Evolutionary conservation across 1,140 invertebrate genomes (phyloP), one percentile per base, ranked within the genome.

Genomic region (Akabosia matsudoensis): DNA sequence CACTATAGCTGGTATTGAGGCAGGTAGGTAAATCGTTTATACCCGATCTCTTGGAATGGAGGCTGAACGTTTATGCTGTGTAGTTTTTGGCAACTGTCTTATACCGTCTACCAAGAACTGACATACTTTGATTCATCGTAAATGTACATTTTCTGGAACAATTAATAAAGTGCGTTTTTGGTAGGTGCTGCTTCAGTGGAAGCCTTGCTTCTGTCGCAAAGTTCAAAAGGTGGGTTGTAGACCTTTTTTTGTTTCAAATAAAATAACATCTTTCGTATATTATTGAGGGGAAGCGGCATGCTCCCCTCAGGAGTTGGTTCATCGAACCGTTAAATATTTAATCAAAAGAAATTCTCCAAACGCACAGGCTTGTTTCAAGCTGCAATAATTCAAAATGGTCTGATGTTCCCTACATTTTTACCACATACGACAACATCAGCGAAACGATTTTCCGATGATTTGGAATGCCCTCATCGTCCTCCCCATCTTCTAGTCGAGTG

Each of bases 21-120:
- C 78, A 13, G 78, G 78, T 64, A 28, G 28, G 13, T 30, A 67
- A 13, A 67, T 67, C 4, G 7, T 30, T 67, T 7, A 67, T 67
- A 31, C 16, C 7, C 14, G 4, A 7, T 61, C 54, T 14, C 37
- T 45, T 45, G 37, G 37, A 45, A 45, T 7, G 7, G 37, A 45
- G 37, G 37, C 18, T 45, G 37, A 45, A 45, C 37, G 7, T 45
- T 10, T 18, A 45, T 18, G 37, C 18, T 45, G 37, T 45, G 7
- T 45, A 7, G 7, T 10, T 18, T 45, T 45, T n/a, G n/a, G n/a
- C n/a, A n/a, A n/a, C n/a, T n/a, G n/a, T n/a, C n/a, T n/a, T n/a
- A n/a, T n/a, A n/a, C n/a, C n/a, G n/a, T n/a, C n/a, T n/a, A n/a
- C n/a, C n/a, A n/a, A n/a, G n/a, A n/a, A n/a, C n/a, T n/a, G n/a